Base-by-base conservation (phyloP, 2,888 invertebrate species). In the Lasioglossum zephyrum region DNA sequence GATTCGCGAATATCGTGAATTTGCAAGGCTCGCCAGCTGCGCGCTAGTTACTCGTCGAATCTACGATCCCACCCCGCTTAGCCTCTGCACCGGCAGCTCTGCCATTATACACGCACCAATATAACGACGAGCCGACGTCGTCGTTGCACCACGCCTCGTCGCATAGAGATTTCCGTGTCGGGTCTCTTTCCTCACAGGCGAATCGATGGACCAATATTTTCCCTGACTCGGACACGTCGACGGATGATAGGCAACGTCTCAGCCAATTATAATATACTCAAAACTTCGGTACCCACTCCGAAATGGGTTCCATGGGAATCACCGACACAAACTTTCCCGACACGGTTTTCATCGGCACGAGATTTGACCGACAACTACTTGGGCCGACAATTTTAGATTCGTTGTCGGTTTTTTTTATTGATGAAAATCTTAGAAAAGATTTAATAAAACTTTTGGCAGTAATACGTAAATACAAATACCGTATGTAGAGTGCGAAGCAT, bases 1-100 rank as follows among this genome's bases (percentile, higher is more conserved):
- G 89, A 91, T 91, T 84, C 87, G 84, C 89, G 89, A 91, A 91
- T 90, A 91, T 87, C 90, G 86, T 91, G 89, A 91, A 91, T 90
- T 91, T 81, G 84, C 90, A 79, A 87, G 82, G 86, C 81, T 86
- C 88, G 89, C 90, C 91, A 91, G 89, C 91, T 91, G 91, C 81
- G 91, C 90, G 89, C 87, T 87, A 88, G 91, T 91, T 91, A 87
- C 85, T 78, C 87, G 81, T 76, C 82, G 85, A 87, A 88, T 90
- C 79, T 89, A 90, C 83, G 87, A 88, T 87, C 82, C 73, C 74
- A 53, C 44, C 69, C 82, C 78, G 69, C 75, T 81, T 73, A 53
- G 77, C 69, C 36, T 36, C 26, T 16, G 47, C 41, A 44, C 75
- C 84, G 84, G 78, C 78, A 16, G 70, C 74, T 75, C 84, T 60